phyloP scores from a whole-genome alignment of 1,140 invertebrate genomes.

The Caenorhabditis briggsae region DNA sequence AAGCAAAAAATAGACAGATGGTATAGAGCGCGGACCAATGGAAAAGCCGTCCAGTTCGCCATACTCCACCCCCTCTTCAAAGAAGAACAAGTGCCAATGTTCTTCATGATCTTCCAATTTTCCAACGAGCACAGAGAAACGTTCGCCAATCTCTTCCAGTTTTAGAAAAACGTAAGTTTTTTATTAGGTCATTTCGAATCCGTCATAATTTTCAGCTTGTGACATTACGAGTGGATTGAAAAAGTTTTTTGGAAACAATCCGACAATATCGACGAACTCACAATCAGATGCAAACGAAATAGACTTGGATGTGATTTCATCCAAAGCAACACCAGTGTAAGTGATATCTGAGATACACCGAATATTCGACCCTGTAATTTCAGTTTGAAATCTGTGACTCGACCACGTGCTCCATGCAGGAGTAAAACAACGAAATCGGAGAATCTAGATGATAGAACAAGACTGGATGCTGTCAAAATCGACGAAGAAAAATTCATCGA shows the following conservation, averaged over 20 bases:
- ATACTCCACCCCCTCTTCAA: not conserved
- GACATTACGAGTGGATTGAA: constrained; percentile 15
- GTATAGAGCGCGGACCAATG: constrained; percentile 29
- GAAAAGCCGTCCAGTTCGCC: not conserved
- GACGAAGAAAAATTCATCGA: not conserved
- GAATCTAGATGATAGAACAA: constrained; percentile 1
- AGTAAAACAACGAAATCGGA: not conserved
- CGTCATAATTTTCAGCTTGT: constrained; percentile 2
- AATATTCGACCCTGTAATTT: not conserved
- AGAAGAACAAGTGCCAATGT: constrained; percentile 14
- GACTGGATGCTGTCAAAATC: not conserved
- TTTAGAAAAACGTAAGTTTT: constrained; percentile 3
- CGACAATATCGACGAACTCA: not conserved
- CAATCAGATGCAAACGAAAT: not conserved
- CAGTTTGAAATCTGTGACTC: constrained; percentile 14
- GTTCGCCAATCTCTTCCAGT: not conserved
- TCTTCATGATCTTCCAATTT: constrained; percentile 18
- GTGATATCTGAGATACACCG: not conserved
- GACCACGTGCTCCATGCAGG: constrained; percentile 3
- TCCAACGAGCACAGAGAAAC: not conserved
- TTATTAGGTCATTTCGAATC: not conserved
- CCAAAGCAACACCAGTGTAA: constrained; percentile 14
- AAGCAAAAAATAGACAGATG: not conserved
- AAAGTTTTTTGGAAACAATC: constrained; percentile 5
- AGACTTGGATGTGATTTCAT: constrained; percentile 14